A percentile compares a stretch with the other conserved stretches of the same genome.
Conservation (phyloP, 2,888 invertebrate genomes). For the Zelleria hepariella region DNA sequence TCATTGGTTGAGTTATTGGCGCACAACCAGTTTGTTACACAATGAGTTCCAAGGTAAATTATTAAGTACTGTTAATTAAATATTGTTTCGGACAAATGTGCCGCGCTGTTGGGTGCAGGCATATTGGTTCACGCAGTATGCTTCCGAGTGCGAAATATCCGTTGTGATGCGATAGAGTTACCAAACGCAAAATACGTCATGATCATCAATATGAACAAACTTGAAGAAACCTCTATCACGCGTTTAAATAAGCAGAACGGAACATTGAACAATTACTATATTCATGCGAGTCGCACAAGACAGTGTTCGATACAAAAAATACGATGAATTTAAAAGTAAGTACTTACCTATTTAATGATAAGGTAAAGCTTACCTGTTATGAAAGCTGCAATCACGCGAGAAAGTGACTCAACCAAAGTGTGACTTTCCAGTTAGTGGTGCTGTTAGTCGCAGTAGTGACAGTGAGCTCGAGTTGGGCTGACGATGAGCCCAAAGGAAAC, state of each 20-base stretch:
- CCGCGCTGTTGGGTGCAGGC: background rate
- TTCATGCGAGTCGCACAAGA: background rate
- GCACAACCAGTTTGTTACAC: background rate
- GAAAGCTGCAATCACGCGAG: background rate
- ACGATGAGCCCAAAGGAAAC: constrained; percentile 23
- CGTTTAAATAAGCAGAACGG: constrained; percentile 20
- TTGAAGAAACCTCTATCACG: constrained; percentile 35
- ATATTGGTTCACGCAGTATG: background rate
- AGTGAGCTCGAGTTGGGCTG: constrained; percentile 26
- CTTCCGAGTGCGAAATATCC: constrained; percentile 21
- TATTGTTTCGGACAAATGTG: background rate
- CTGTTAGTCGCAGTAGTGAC: constrained; percentile 29
- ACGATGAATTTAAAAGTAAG: constrained; percentile 1
- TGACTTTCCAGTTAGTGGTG: constrained; percentile 25
- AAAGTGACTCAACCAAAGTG: background rate
- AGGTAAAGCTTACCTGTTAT: background rate
- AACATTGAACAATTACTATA: background rate
- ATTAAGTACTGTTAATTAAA: background rate
- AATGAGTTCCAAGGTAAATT: background rate
- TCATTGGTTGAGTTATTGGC: background rate
- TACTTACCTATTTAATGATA: background rate
- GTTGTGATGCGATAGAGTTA: constrained; percentile 27
- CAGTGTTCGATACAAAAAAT: background rate
- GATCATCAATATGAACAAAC: constrained; percentile 13
- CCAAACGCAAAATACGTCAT: constrained; percentile 14